A percentile compares a stretch with the other conserved stretches of the same genome.
Evolutionary conservation across 2,797 vertebrate species (phyloP).

Genomic region (Pyrocephalus nanus): DNA sequence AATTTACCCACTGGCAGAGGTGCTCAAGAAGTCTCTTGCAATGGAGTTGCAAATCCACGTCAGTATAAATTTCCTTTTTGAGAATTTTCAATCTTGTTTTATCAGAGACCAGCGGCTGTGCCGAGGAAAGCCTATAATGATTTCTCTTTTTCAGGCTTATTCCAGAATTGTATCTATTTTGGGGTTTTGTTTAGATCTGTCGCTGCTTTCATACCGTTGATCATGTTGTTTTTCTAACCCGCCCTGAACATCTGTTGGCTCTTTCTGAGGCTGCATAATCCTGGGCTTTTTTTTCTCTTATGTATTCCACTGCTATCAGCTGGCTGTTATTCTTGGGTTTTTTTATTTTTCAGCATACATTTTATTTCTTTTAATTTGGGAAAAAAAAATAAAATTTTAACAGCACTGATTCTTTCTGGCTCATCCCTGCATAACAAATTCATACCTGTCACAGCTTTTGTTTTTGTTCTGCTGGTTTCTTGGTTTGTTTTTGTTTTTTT

Average conservation of each 20-base stretch:
- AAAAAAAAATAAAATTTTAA: background rate
- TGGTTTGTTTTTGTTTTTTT: background rate
- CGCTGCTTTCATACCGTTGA: conserved; percentile 62
- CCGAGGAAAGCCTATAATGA: conserved; percentile 59
- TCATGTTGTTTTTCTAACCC: conserved; percentile 72
- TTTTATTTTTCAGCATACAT: background rate
- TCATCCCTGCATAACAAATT: conserved; percentile 14
- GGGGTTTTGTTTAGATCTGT: conserved; percentile 69
- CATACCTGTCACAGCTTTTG: background rate
- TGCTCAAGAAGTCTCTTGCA: background rate
- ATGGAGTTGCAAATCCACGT: background rate
- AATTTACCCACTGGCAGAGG: background rate
- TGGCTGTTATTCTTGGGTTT: conserved; percentile 10
- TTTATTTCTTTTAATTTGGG: conserved; percentile 30
- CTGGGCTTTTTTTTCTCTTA: background rate
- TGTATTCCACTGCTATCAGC: conserved; percentile 53
- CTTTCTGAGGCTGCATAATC: conserved; percentile 66
- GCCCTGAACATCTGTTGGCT: conserved; percentile 71
- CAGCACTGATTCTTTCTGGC: background rate
- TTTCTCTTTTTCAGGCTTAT: conserved; percentile 60
- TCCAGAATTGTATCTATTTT: conserved; percentile 68
- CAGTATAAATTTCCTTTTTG: conserved; percentile 21
- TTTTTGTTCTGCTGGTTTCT: background rate
- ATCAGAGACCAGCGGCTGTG: background rate
- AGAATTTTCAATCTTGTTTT: conserved; percentile 57